Base-by-base conservation (phyloP, 2,797 vertebrate species). In the Sebastiscus albofasciatus region DNA sequence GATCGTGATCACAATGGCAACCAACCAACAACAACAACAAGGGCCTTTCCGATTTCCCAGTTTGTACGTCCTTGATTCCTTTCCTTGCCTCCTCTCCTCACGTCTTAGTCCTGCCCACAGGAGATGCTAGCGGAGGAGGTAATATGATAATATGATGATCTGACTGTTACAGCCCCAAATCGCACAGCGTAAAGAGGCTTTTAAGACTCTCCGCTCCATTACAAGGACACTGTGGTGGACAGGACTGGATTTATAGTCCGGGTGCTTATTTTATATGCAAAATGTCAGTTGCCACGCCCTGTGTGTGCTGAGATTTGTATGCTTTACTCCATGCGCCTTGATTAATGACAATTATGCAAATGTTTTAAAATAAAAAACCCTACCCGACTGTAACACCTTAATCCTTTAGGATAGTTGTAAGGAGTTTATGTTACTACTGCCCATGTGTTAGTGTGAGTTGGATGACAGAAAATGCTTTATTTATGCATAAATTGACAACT, bases 291-390 rank as follows among this genome's bases (percentile, higher is more conserved):
- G 61, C 42, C 39, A 56, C 10, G 2, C 61, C 76, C 31, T 72
- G 55, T 77, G 56, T 72, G 62, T 56, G 8, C 22, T 34, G 33
- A 74, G 66, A 79, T 20, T n/a, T 82, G 31, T 79, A 27, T 9
- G 10, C 58, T 68, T 71, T 80, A 22, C 77, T 79, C 24, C 62
- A 18, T 58, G 72, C 13, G 2, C 64, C 34, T 68, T 85, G 68
- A 89, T 90, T 74, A 81, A 71, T 69, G 54, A 64, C 34, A 66
- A 31, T 24, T 16, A 73, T 80, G 75, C 59, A 76, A 2, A 60
- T 69, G 68, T 84, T 46, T 60, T 72, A 20, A 29, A 58, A 49
- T 31, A 16, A 62, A 64, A 64, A 46, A 26, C 7, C 20, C 42
- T 16, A 22, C 4, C 52, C 64, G 7, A 46, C 71, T 67, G 18